A percentile compares a stretch with the other conserved stretches of the same genome.
Evolutionary conservation across 2,888 invertebrate species (phyloP).

Genomic region (Nymphalis c-album): DNA sequence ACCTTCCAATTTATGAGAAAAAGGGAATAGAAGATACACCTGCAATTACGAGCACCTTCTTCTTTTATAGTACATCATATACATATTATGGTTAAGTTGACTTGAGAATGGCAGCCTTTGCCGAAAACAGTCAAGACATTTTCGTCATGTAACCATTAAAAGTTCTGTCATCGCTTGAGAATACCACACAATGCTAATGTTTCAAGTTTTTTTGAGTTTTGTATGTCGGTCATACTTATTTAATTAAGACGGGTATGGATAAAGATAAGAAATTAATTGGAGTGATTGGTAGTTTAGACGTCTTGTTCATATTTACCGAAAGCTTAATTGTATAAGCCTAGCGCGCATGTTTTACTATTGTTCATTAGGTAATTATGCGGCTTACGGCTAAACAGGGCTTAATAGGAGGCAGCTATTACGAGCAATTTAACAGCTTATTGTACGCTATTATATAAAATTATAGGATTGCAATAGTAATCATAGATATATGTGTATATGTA

Average conservation of each 20-base stretch:
- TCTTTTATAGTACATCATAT: too few species aligned
- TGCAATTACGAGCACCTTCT: too few species aligned
- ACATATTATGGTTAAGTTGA: too few species aligned
- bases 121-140: too few species aligned
- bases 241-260: neutral
- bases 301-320: constrained; percentile 10
- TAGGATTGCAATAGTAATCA: constrained; percentile 1
- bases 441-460: constrained; percentile 9
- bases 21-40: too few species aligned
- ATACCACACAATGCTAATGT: too few species aligned
- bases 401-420: constrained; percentile 11
- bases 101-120: too few species aligned
- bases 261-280: neutral
- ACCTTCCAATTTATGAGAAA: too few species aligned
- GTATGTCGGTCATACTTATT: neutral
- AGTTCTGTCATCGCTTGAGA: too few species aligned
- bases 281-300: neutral
- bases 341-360: constrained; percentile 14
- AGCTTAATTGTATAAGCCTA: constrained; percentile 11
- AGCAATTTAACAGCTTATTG: constrained; percentile 9
- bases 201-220: too few species aligned
- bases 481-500: neutral
- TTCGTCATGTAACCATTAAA: too few species aligned
- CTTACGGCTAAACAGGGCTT: constrained; percentile 12
- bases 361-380: constrained; percentile 14